Base-by-base conservation (phyloP, 37 sponge, comb jelly and placozoan species). In the Tethya wilhelma region DNA sequence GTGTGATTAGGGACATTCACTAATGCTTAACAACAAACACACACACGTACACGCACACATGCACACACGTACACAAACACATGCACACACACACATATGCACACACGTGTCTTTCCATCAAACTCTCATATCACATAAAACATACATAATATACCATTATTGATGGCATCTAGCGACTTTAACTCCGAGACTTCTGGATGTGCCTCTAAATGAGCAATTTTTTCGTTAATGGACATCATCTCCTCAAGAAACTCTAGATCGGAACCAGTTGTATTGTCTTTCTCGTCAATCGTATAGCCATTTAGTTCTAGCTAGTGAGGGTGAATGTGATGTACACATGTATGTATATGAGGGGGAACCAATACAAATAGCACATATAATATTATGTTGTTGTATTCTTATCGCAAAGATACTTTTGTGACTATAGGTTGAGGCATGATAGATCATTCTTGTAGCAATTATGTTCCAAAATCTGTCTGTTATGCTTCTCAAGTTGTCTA, bases 141-240 rank as follows among this genome's bases (percentile, higher is more conserved):
- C 22, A 29, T 43, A 53, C n/a, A 7, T 19, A 26, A 28, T 25
- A 32, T 9, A 14, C 4, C 22, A 1, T 30, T 31, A 32, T 49
- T 41, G 33, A 72, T 53, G 25, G 34, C 56, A 49, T 22, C n/a
- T 17, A n/a, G 12, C 11, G 20, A 70, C 43, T 72, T n/a, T 72
- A 34, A 72, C 73, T 28, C 7, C 42, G 22, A 32, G n/a, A 23
- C 42, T 38, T 69, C 2, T 69, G n/a, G 3, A 42, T 8, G 2
- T 42, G 4, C 11, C 20, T 36, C 43, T 26, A 36, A 5, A 2
- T 86, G 57, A 20, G 45, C 64, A 25, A 90, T 22, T 41, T 45
- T 36, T 72, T 92, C 93, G 75, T 88, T 84, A 9, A 79, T 34
- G 12, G 79, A 75, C 91, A 90, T 84, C 34, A 94, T 49, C 34